Percentiles rank a stretch among this genome's conserved stretches.
phyloP scores from a whole-genome alignment of 2,113 vertebrate genomes.

The Tragulus kanchil region DNA sequence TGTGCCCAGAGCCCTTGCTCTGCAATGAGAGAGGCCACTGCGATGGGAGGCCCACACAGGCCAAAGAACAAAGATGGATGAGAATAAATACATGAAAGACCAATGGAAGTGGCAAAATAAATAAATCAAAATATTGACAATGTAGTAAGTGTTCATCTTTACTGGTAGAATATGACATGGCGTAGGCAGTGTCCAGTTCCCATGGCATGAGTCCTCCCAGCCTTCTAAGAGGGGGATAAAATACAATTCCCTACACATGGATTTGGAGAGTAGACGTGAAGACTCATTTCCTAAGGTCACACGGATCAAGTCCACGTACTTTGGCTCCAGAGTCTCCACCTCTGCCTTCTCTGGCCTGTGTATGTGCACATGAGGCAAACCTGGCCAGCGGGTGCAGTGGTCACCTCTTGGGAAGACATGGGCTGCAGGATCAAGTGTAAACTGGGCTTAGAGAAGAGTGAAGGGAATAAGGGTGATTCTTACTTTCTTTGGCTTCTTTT shows the following conservation, averaged over 20 bases:
- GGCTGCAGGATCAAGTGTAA: neutral
- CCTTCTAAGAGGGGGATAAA: neutral
- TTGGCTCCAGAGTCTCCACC: neutral
- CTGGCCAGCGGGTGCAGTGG: neutral
- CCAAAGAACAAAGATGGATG: no score
- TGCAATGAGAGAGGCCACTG: no score
- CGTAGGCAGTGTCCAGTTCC: neutral
- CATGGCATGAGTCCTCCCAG: no score
- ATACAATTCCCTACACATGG: rapidly evolving
- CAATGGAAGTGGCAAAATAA: no score
- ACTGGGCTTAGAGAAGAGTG: neutral
- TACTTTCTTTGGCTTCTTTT: neutral
- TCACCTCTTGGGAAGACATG: neutral
- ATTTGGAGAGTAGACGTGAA: rapidly evolving
- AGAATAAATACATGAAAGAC: no score
- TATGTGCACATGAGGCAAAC: rapidly evolving
- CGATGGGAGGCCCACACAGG: no score
- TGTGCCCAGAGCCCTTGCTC: no score
- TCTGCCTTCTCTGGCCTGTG: rapidly evolving
- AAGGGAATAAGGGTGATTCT: neutral
- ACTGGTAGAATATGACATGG: neutral
- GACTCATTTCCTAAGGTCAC: neutral
- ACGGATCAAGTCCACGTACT: rapidly evolving
- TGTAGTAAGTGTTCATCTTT: neutral
- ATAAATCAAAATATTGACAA: no score